Evolutionary conservation across 2,888 invertebrate genomes (phyloP).

Genomic region (Xestia rhomboidea): DNA sequence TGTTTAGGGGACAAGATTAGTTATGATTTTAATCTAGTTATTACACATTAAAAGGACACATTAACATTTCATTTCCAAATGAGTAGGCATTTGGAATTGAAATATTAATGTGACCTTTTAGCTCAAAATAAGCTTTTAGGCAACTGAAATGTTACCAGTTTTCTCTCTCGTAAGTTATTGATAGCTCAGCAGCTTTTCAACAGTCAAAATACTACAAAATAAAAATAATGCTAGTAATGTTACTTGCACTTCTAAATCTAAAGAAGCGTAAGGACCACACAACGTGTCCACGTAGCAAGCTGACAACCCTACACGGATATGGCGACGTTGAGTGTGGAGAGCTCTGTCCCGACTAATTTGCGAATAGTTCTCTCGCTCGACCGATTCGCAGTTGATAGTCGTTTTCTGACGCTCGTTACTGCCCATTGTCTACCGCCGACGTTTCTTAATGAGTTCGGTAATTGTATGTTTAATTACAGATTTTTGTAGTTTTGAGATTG

Average conservation of each 20-base stretch:
- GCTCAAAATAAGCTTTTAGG: background rate
- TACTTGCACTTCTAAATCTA: background rate
- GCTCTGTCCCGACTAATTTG: slow-evolving; percentile 83
- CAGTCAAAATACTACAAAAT: background rate
- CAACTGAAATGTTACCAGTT: background rate
- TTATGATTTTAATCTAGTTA: background rate
- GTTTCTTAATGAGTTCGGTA: slow-evolving; percentile 64
- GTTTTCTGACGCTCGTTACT: slow-evolving; percentile 79
- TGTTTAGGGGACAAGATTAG: background rate
- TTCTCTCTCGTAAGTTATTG: background rate
- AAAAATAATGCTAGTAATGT: background rate
- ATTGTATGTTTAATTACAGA: slow-evolving; percentile 52
- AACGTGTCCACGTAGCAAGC: slow-evolving; percentile 31
- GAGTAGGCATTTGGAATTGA: no score
- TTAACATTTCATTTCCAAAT: background rate
- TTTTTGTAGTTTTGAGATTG: slow-evolving; percentile 45
- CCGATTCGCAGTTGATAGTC: slow-evolving; percentile 79
- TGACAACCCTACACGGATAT: slow-evolving; percentile 76
- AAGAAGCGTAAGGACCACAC: slow-evolving; percentile 1
- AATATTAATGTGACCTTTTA: no score
- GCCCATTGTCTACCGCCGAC: slow-evolving; percentile 62
- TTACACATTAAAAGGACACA: background rate
- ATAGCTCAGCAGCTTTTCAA: no score
- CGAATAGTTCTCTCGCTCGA: slow-evolving; percentile 80
- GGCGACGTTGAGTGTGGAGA: slow-evolving; percentile 79